phyloP scores from a whole-genome alignment of 2,888 invertebrate genomes.

The Hybos culiciformis region DNA sequence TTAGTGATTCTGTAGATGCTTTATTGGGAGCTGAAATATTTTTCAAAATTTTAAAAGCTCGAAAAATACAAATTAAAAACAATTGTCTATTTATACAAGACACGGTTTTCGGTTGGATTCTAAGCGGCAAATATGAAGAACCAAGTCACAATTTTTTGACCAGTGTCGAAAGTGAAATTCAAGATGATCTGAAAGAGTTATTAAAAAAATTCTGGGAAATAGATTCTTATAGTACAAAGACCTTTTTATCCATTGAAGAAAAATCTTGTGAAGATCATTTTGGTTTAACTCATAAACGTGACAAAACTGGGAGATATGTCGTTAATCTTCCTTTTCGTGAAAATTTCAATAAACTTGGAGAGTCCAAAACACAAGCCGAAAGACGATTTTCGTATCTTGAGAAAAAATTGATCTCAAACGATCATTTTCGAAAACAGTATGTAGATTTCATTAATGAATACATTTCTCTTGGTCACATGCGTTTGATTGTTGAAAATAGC shows the following conservation, averaged over 20 bases:
- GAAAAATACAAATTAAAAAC: constrained; percentile 11
- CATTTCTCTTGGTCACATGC: constrained; percentile 13
- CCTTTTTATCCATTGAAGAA: constrained; percentile 7
- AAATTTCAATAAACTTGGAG: not conserved
- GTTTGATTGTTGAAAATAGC: not conserved
- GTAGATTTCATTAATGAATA: constrained; percentile 15
- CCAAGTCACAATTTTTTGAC: too few species aligned
- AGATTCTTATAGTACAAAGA: constrained; percentile 6
- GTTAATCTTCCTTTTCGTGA: constrained; percentile 9
- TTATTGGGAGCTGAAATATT: constrained; percentile 6
- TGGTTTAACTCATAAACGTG: constrained; percentile 4
- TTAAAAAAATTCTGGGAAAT: constrained; percentile 11
- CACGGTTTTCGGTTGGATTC: constrained; percentile 11
- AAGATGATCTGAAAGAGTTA: not conserved
- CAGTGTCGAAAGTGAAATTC: not conserved
- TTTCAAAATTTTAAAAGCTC: constrained; percentile 11
- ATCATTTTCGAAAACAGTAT: constrained; percentile 12
- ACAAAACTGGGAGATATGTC: constrained; percentile 8
- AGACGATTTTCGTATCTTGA: not conserved
- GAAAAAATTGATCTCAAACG: not conserved
- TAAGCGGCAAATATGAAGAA: not conserved
- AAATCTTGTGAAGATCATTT: constrained; percentile 10
- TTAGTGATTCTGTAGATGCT: not conserved
- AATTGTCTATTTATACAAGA: constrained; percentile 12
- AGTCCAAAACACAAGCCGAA: not conserved